Base-by-base conservation (phyloP, 2,888 invertebrate species). In the Cantharis rufa region DNA sequence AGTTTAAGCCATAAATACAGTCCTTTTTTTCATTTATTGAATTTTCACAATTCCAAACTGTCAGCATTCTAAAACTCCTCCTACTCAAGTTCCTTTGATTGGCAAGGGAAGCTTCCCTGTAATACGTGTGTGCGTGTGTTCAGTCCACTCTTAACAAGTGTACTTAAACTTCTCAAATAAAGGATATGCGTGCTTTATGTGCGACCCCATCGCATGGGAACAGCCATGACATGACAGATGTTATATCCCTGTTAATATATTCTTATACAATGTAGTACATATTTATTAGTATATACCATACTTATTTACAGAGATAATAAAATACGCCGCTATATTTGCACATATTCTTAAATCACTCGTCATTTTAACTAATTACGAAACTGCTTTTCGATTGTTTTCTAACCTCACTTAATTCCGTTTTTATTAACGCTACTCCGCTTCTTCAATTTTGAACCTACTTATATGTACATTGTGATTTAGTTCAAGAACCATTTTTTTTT, bases 121-220 rank as follows among this genome's bases (percentile, higher is more conserved):
- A 66, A 71, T 76, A 76, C 62, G 77, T 76, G 77, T 82, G 78
- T 79, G 80, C 78, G 79, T 82, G 80, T 80, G 78, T 76, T 77
- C 79, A 72, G 75, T 77, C 76, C 78, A 80, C 81, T 82, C 80
- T 74, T 79, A 80, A 81, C 81, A 80, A 81, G 81, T 81, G 79
- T 79, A 80, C 81, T 81, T 80, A 78, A 80, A 81, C 82, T 80
- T 82, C 81, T 80, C 82, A 80, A 81, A 82, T 82, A 82, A 81
- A 82, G 81, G 81, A 81, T 81, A 82, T 79, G 78, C 72, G 77
- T 80, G 80, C 80, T 80, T 83, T 83, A 82, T 81, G 81, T 74
- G 78, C 82, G 79, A 83, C 83, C 84, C 84, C 79, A 82, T 81
- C 80, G 80, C 82, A 80, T 82, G 81, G 82, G 81, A 82, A 83